phyloP scores from a whole-genome alignment of 2,113 vertebrate genomes.

The Gasterosteus aculeatus region DNA sequence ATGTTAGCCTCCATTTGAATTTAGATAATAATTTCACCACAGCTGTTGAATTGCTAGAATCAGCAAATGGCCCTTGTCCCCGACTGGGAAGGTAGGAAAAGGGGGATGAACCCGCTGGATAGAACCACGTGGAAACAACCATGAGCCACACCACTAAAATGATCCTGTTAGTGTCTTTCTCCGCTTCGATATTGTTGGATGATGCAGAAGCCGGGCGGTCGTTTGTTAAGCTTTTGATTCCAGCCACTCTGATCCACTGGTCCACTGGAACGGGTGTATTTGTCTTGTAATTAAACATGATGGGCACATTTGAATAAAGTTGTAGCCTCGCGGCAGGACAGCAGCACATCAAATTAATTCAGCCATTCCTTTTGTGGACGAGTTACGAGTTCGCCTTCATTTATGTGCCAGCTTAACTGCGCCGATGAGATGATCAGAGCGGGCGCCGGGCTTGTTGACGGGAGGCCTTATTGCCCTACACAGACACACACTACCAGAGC shows the following conservation, averaged over 20 bases:
- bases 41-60: slow-evolving; percentile 63
- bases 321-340: slow-evolving; percentile 73
- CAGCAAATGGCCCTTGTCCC: slow-evolving; percentile 71
- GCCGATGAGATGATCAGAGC: slow-evolving; percentile 65
- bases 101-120: slow-evolving; percentile 38
- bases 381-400: slow-evolving; percentile 81
- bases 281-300: slow-evolving; percentile 85
- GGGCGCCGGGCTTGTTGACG: background rate
- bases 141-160: slow-evolving; percentile 14
- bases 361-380: slow-evolving; percentile 73
- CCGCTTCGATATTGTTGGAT: slow-evolving; percentile 43
- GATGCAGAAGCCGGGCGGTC: slow-evolving; percentile 7
- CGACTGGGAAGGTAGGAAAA: slow-evolving; percentile 53
- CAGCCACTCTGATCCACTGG: slow-evolving; percentile 5
- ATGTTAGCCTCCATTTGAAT: slow-evolving; percentile 76
- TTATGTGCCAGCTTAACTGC: slow-evolving; percentile 69
- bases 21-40: slow-evolving; percentile 69
- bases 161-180: slow-evolving; percentile 14
- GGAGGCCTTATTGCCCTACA: slow-evolving; percentile 20
- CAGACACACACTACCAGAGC: slow-evolving; percentile 5
- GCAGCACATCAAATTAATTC: slow-evolving; percentile 81
- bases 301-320: slow-evolving; percentile 81
- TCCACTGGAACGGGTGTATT: slow-evolving; percentile 55
- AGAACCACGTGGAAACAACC: slow-evolving; percentile 44
- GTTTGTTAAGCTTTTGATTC: slow-evolving; percentile 33